A percentile compares a stretch with the other conserved stretches of the same genome.
Evolutionary conservation across 2,888 invertebrate genomes (phyloP).

Genomic region (Embidobia sp.): DNA sequence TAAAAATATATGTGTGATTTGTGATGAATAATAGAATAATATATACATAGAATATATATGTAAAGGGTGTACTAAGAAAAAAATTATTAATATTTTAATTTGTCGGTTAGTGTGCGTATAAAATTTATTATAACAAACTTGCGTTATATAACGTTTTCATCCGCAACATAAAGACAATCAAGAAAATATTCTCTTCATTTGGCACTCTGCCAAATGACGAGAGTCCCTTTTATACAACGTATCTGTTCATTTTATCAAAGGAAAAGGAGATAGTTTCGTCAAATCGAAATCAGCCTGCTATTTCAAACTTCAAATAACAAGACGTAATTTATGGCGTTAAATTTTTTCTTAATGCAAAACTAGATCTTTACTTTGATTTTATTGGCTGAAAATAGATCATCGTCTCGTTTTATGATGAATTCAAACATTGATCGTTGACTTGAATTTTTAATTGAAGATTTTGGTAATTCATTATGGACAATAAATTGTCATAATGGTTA

Average conservation of each 20-base stretch:
- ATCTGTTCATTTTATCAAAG: slow-evolving; percentile 29
- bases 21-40: no score
- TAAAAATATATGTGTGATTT: no score
- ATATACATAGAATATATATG: no score
- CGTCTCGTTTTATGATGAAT: not conserved
- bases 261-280: slow-evolving; percentile 39
- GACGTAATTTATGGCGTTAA: slow-evolving; percentile 38
- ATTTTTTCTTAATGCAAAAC: slow-evolving; percentile 13
- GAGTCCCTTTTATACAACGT: slow-evolving; percentile 24
- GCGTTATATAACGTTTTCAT: slow-evolving; percentile 1
- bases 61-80: no score
- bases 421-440: no score
- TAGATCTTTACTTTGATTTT: slow-evolving; percentile 16
- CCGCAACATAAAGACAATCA: slow-evolving; percentile 12
- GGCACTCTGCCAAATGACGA: slow-evolving; percentile 37
- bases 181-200: slow-evolving; percentile 50
- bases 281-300: slow-evolving; percentile 32
- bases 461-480: no score
- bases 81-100: no score
- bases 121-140: no score
- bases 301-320: slow-evolving; percentile 49
- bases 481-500: no score
- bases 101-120: no score
- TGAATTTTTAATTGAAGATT: no score
- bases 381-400: slow-evolving; percentile 30